A percentile compares a stretch with the other conserved stretches of the same genome.
Conservation (phyloP, 2,888 invertebrate genomes). For the Dolomedes plantarius region DNA sequence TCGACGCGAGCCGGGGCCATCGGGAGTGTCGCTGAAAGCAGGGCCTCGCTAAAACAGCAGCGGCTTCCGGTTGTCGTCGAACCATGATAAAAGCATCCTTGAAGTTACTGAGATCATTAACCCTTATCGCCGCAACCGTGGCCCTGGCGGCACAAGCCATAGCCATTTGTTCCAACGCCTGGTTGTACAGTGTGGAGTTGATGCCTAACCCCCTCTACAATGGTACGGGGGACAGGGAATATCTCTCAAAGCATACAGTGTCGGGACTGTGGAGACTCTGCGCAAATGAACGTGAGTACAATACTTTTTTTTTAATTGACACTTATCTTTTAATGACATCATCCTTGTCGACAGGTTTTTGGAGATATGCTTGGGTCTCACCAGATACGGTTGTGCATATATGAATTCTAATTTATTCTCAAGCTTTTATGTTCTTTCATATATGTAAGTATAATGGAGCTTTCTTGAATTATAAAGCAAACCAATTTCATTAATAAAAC, state of each 20-base stretch:
- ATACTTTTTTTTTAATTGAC: too few relatives aligned
- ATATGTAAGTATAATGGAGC: too few relatives aligned
- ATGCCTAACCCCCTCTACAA: constrained; percentile 82
- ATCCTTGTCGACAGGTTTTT: too few relatives aligned
- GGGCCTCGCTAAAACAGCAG: constrained; percentile 17
- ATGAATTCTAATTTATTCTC: too few relatives aligned
- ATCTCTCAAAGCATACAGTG: constrained; percentile 84
- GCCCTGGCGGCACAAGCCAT: constrained; percentile 84
- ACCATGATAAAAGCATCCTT: constrained; percentile 67
- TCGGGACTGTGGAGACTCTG: constrained; percentile 90
- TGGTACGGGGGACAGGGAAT: constrained; percentile 83
- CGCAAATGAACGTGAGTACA: constrained; percentile 86
- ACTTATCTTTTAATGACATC: too few relatives aligned
- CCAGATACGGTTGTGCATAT: too few relatives aligned
- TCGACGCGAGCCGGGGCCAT: neutral
- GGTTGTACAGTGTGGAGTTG: constrained; percentile 91
- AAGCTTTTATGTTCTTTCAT: too few relatives aligned
- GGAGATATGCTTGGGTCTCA: too few relatives aligned
- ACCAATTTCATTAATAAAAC: too few relatives aligned
- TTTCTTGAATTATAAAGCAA: too few relatives aligned
- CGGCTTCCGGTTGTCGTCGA: constrained; percentile 13
- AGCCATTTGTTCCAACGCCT: constrained; percentile 87
- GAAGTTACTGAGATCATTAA: constrained; percentile 72
- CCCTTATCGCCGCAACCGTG: constrained; percentile 82
- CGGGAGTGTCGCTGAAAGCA: neutral